Evolutionary conservation across 2,797 vertebrate species (phyloP).

Genomic region (Percopsis omiscomaycus): DNA sequence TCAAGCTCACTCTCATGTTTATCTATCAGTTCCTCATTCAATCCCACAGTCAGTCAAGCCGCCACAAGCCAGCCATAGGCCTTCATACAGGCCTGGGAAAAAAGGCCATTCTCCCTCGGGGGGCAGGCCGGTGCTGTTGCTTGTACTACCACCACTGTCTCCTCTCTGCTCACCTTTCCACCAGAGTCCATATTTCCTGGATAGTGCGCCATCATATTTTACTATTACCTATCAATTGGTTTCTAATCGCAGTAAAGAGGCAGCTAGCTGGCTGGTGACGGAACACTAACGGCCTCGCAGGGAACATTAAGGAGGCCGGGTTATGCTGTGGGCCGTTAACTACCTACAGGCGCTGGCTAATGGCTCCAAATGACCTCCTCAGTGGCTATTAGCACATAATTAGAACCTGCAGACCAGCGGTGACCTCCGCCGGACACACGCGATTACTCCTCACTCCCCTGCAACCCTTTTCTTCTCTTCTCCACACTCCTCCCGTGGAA

Average conservation of each 20-base stretch:
- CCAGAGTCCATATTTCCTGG: conserved; percentile 76
- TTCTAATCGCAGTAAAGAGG: conserved; percentile 86
- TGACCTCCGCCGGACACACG: conserved; percentile 83
- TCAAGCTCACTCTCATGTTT: background rate
- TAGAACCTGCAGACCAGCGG: conserved; percentile 85
- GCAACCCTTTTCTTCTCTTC: conserved; percentile 38
- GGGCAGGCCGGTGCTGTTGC: conserved; percentile 3
- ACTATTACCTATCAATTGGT: conserved; percentile 89
- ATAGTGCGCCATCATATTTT: conserved; percentile 82
- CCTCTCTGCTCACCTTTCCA: conserved; percentile 66
- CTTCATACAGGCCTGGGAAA: background rate
- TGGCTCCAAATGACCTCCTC: conserved; percentile 87
- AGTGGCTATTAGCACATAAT: conserved; percentile 88
- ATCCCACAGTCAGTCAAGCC: background rate
- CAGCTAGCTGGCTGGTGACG: conserved; percentile 83
- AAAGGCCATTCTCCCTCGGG: background rate
- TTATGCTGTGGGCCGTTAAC: conserved; percentile 88
- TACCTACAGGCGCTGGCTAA: conserved; percentile 86
- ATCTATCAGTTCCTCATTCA: conserved; percentile 1
- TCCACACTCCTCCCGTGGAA: conserved; percentile 40
- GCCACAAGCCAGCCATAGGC: background rate
- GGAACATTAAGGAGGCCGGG: conserved; percentile 86
- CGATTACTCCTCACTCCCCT: conserved; percentile 72
- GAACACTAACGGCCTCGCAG: conserved; percentile 83
- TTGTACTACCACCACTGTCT: conserved; percentile 22